Conservation (phyloP, 2,888 invertebrate species). For the Aromia moschata region DNA sequence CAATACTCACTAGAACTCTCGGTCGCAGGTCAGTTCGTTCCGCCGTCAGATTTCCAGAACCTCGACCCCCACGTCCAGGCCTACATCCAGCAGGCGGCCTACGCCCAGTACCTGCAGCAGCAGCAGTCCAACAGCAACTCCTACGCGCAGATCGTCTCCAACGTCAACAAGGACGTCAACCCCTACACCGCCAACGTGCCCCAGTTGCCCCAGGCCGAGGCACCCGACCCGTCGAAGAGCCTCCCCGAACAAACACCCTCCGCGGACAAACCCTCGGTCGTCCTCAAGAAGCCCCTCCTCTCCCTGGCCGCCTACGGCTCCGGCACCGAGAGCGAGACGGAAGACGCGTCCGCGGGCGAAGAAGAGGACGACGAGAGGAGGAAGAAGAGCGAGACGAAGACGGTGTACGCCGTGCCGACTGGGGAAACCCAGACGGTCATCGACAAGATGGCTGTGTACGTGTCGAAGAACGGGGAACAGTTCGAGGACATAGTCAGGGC, state of each 20-base stretch:
- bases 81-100: conserved; percentile 56
- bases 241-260: neutral
- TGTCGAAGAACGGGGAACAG: conserved; percentile 92
- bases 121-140: conserved; percentile 50
- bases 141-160: conserved; percentile 61
- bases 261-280: conserved; percentile 29
- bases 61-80: conserved; percentile 50
- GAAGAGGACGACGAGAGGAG: conserved; percentile 41
- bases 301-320: conserved; percentile 57
- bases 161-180: conserved; percentile 56
- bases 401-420: conserved; percentile 71
- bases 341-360: conserved; percentile 44
- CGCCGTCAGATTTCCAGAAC: conserved; percentile 46
- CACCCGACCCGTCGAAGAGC: neutral
- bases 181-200: conserved; percentile 47
- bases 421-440: conserved; percentile 87
- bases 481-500: conserved; percentile 89
- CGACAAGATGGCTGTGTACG: conserved; percentile 96
- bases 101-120: conserved; percentile 55
- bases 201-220: conserved; percentile 35
- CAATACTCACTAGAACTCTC: too few species aligned
- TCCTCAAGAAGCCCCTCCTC: conserved; percentile 46
- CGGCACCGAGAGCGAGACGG: conserved; percentile 54
- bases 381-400: conserved; percentile 33
- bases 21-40: conserved; percentile 42